Base-by-base conservation (phyloP, 2,888 invertebrate genomes). In the Andrena flavipes region DNA sequence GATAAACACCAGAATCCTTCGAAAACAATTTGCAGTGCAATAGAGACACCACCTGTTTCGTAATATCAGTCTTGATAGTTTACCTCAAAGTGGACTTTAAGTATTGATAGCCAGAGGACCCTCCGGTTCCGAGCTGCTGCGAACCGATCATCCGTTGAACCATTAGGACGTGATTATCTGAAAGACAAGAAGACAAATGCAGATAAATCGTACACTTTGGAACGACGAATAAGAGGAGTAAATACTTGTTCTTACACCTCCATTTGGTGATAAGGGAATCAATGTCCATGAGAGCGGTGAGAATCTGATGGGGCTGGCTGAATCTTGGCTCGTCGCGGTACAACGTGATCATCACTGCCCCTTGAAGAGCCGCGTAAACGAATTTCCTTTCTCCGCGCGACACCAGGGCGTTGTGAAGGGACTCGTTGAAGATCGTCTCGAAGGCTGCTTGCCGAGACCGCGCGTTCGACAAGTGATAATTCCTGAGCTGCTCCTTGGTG, bases 71-170 rank as follows among this genome's bases (percentile, higher is more conserved):
- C 2, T 2, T 2, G 4, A 16, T 5, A 26, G 33, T 51, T 79
- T 95, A 99, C 99, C 99, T 98, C 87, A 99, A 96, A 0, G 99
- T 99, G 4, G 99, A 98, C 72, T 99, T 96, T 6, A 99, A 95
- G 94, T 99, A 99, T 92, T 99, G 99, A 94, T 99, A 99, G 0
- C 99, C 99, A 0, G 99, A 98, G 6, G 99, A 99, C 3, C 99
- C 99, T 20, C 99, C 99, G 0, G 99, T 99, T 26, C 99, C 99
- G 8, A 98, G 95, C 91, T 98, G 98, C 92, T 98, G 98, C 0
- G 98, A 98, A 0, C 99, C 99, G 89, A 99, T 98, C 99, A 99
- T 99, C 89, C 99, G 95, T 94, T 99, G 99, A 30, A 99, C 99
- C 97, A 99, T 97, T 91, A 99, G 96, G 60, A 99, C 98, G 94